A percentile compares a stretch with the other conserved stretches of the same genome.
phyloP scores from a whole-genome alignment of 1,140 invertebrate genomes.

The Nautilus pompilius region DNA sequence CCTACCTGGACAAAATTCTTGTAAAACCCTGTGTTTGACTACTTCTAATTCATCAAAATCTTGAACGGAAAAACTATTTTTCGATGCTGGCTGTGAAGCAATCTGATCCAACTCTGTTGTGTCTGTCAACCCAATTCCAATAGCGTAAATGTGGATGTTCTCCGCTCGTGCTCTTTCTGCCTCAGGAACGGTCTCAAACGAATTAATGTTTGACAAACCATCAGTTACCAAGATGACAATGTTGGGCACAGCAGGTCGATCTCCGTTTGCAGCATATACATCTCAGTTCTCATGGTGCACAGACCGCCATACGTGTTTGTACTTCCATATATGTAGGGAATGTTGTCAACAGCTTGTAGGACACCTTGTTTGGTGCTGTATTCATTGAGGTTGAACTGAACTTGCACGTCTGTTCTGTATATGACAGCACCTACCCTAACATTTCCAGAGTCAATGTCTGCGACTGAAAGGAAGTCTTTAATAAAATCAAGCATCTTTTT shows the following conservation, averaged over 20 bases:
- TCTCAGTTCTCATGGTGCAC: slow-evolving; percentile 8
- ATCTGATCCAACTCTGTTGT: slow-evolving; percentile 19
- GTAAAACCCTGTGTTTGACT: slow-evolving; percentile 5
- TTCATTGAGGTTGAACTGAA: slow-evolving; percentile 22
- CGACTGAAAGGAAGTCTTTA: slow-evolving; percentile 9
- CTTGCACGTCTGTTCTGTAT: slow-evolving; percentile 12
- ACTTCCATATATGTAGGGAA: slow-evolving; percentile 17
- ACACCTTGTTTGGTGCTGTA: slow-evolving; percentile 7
- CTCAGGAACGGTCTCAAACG: slow-evolving; percentile 7
- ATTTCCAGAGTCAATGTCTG: slow-evolving; percentile 14
- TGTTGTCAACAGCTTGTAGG: slow-evolving; percentile 11
- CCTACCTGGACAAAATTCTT: slow-evolving; percentile 9
- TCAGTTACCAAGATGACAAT: slow-evolving; percentile 28
- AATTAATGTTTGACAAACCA: slow-evolving; percentile 5
- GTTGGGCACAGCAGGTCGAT: slow-evolving; percentile 30
- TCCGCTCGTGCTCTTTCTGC: background rate
- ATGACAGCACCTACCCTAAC: slow-evolving; percentile 17
- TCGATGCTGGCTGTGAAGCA: slow-evolving; percentile 9
- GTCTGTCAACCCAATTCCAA: slow-evolving; percentile 28
- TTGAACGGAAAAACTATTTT: slow-evolving; percentile 5
- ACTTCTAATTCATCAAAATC: slow-evolving; percentile 10
- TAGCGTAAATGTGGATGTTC: slow-evolving; percentile 22
- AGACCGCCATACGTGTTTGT: slow-evolving; percentile 16
- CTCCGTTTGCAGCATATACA: slow-evolving; percentile 18
- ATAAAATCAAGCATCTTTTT: slow-evolving; percentile 23